These are phyloP conservation scores for Pyrocoelia pectoralis DNA, from an alignment of 2,888 invertebrate species.

Conservation along the genomic window DNA sequence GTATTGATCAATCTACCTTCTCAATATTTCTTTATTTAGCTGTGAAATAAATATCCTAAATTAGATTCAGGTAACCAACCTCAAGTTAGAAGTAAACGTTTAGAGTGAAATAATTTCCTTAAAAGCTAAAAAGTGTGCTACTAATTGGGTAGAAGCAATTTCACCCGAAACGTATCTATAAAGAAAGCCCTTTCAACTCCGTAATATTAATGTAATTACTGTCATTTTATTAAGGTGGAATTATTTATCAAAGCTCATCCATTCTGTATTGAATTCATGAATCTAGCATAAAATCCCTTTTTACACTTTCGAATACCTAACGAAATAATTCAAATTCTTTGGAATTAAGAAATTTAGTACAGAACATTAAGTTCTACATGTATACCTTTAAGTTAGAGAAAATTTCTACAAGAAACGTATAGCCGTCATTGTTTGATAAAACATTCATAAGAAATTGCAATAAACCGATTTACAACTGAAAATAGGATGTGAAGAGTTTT, in stretches of 20 bases:
- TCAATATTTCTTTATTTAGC: neutral
- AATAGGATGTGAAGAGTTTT: neutral
- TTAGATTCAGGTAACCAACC: neutral
- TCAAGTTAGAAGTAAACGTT: neutral
- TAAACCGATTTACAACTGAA: conserved; percentile 12
- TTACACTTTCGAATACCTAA: neutral
- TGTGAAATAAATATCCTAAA: conserved; percentile 1
- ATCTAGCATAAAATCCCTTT: neutral
- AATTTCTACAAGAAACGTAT: neutral
- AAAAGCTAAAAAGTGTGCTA: neutral
- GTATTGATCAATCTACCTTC: too few species aligned
- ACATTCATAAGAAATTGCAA: conserved; percentile 16
- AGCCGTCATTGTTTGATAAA: conserved; percentile 15
- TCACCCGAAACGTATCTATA: neutral
- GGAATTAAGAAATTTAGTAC: too few species aligned
- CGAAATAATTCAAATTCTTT: too few species aligned
- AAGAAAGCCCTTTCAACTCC: too few species aligned
- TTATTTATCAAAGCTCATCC: neutral
- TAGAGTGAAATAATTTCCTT: neutral
- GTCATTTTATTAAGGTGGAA: neutral
- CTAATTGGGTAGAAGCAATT: neutral
- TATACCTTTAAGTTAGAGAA: too few species aligned
- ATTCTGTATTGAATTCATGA: neutral
- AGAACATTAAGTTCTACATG: too few species aligned
- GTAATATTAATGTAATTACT: neutral